These are phyloP conservation scores for Rhopalosiphum padi DNA, from an alignment of 1,140 invertebrate genomes.

Conservation along the genomic window DNA sequence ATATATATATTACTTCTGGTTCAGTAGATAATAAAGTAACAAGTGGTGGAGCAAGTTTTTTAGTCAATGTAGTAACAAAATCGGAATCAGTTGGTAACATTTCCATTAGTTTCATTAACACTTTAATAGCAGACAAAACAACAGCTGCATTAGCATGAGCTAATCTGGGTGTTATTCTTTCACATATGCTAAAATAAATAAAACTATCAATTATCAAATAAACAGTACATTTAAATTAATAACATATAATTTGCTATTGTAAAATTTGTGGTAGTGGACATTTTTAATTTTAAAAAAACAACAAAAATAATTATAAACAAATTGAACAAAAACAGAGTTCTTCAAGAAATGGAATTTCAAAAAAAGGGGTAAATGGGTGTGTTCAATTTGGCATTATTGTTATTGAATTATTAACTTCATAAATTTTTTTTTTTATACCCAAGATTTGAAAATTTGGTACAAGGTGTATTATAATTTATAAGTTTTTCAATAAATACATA, in stretches of 20 bases:
- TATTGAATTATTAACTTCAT: too few species aligned
- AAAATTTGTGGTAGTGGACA: background rate
- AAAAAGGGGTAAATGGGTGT: background rate
- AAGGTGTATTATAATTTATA: too few species aligned
- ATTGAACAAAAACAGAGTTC: background rate
- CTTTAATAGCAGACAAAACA: slow-evolving; percentile 98
- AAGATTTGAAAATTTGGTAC: too few species aligned
- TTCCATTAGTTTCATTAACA: slow-evolving; percentile 97
- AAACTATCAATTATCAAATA: background rate
- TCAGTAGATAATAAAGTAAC: slow-evolving; percentile 98
- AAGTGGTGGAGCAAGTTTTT: slow-evolving; percentile 98
- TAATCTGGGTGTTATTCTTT: slow-evolving; percentile 95
- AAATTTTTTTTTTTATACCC: too few species aligned
- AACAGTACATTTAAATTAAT: background rate
- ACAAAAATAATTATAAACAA: background rate
- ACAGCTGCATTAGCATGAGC: slow-evolving; percentile 99
- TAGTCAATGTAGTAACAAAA: slow-evolving; percentile 91
- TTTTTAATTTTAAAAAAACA: background rate
- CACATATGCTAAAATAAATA: slow-evolving; percentile 79
- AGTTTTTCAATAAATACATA: too few species aligned
- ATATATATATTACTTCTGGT: slow-evolving; percentile 75
- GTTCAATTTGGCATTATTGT: too few species aligned
- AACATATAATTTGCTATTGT: background rate
- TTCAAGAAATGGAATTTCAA: background rate
- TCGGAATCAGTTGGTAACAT: slow-evolving; percentile 93